Evolutionary conservation across 2,113 vertebrate species (phyloP).

Genomic region (Mastomys coucha): DNA sequence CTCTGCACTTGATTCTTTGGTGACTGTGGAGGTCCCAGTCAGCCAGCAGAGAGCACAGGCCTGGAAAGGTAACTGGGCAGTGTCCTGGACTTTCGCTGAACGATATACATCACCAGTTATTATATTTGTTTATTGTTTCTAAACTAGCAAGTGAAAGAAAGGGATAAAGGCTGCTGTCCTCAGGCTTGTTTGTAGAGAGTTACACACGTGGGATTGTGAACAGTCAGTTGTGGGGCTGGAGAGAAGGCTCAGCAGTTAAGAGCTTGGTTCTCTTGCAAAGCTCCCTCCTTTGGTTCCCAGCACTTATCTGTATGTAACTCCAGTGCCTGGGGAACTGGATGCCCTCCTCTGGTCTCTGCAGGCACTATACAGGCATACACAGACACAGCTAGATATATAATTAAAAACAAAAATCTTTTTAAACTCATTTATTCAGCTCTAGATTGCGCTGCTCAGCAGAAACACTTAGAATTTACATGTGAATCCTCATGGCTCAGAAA

Average conservation of each 20-base stretch:
- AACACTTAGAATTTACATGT: not conserved
- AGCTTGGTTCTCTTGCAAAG: not conserved
- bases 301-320: not conserved
- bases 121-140: not conserved
- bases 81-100: not conserved
- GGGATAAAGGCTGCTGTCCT: not conserved
- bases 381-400: not conserved
- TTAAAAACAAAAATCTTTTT: not conserved
- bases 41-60: not conserved
- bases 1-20: not conserved
- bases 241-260: not conserved
- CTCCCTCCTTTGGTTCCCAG: not conserved
- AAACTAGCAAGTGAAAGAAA: slow-evolving; percentile 10
- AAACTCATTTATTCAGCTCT: not conserved
- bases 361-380: not conserved
- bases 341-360: not conserved
- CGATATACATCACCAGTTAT: not conserved
- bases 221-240: not conserved
- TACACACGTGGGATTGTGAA: not conserved
- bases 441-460: not conserved
- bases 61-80: not conserved
- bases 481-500: not conserved
- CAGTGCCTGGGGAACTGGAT: not conserved
- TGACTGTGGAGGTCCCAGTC: too few species aligned
- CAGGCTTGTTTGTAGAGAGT: not conserved